Evolutionary conservation across 2,113 vertebrate genomes (phyloP).

Genomic region (Corydoras sp.): DNA sequence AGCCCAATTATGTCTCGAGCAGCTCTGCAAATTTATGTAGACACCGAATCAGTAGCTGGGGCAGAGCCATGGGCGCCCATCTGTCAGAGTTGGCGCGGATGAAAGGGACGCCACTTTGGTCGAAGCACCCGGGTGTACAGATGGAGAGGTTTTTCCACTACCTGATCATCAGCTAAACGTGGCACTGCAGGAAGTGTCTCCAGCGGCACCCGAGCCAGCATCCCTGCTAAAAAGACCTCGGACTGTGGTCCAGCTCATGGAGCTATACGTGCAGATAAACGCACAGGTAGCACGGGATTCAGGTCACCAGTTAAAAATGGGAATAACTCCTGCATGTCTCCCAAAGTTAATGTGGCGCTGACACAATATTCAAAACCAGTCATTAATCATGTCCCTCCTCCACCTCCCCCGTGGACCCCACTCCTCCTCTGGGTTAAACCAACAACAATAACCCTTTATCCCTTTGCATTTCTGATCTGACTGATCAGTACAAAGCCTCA

Average conservation of each 20-base stretch:
- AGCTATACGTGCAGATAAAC: background rate
- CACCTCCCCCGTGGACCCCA: background rate
- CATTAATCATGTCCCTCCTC: conserved; percentile 17
- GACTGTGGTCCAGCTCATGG: background rate
- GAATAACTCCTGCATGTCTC: background rate
- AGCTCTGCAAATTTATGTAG: conserved; percentile 34
- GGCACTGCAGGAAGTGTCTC: conserved; percentile 10
- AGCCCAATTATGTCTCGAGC: conserved; percentile 38
- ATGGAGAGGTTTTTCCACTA: conserved; percentile 40
- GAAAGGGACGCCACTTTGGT: conserved; percentile 20
- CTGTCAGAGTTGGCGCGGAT: conserved; percentile 35
- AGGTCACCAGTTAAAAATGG: too few relatives aligned
- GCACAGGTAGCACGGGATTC: too few relatives aligned
- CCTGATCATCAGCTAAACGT: conserved; percentile 38
- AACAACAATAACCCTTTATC: conserved; percentile 18
- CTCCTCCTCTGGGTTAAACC: conserved; percentile 22
- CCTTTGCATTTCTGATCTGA: background rate
- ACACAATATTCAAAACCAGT: conserved; percentile 6
- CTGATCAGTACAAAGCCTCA: conserved; percentile 3
- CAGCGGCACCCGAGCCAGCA: background rate
- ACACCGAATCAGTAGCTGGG: conserved; percentile 40
- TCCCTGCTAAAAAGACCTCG: background rate
- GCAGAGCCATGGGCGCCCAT: conserved; percentile 32
- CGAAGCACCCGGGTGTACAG: conserved; percentile 12
- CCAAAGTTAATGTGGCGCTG: background rate